These are phyloP conservation scores for Melangyna quadrimaculata DNA, from an alignment of 2,888 invertebrate genomes.

Conservation along the genomic window DNA sequence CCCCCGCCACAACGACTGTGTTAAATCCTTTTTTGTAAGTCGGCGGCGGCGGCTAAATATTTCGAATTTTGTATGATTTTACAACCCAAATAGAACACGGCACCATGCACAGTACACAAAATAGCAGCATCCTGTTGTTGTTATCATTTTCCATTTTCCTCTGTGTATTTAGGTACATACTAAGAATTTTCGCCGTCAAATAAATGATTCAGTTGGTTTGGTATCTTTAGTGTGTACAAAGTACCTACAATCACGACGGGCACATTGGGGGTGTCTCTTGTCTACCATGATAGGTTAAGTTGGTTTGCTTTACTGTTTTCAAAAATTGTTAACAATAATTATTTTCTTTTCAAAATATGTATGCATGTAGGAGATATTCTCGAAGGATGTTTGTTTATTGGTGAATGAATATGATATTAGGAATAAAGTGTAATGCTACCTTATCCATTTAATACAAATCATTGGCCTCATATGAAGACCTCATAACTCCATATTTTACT, in stretches of 20 bases:
- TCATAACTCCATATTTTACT: no score
- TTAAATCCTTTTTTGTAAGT: slow-evolving; percentile 54
- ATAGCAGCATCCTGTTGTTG: slow-evolving; percentile 63
- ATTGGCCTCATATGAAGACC: no score
- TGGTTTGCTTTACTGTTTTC: slow-evolving; percentile 14
- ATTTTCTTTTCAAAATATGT: not conserved
- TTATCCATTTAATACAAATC: no score
- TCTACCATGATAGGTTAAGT: not conserved
- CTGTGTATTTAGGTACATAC: slow-evolving; percentile 1
- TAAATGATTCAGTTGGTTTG: slow-evolving; percentile 47
- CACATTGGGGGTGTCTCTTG: slow-evolving; percentile 14
- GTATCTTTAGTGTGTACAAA: not conserved
- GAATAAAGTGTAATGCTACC: no score
- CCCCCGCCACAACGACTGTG: not conserved
- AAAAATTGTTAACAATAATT: not conserved
- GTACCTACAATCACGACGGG: not conserved
- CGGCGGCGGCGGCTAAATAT: not conserved
- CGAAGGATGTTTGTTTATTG: not conserved
- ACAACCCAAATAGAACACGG: slow-evolving; percentile 38
- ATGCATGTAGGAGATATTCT: no score
- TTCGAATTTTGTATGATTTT: slow-evolving; percentile 58
- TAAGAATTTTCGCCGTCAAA: slow-evolving; percentile 33
- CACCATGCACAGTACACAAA: not conserved
- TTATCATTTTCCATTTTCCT: slow-evolving; percentile 63
- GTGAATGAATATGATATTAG: no score